Evolutionary conservation across 2,888 invertebrate genomes (phyloP).

Genomic region (Lordiphosa andalusiaca): DNA sequence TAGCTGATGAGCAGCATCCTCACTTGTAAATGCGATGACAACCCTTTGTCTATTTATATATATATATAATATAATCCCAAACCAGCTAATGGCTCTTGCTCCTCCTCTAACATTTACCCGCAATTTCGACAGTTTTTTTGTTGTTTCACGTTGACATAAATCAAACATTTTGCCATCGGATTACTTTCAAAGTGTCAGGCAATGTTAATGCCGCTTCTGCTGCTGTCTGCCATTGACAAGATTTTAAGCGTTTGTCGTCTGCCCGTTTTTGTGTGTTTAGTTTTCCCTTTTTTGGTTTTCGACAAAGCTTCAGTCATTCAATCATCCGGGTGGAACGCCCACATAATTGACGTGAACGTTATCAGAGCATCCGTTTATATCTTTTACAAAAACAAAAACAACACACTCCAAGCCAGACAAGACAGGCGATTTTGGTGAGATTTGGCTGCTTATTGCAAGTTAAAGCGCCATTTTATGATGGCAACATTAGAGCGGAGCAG

Average conservation of each 20-base stretch:
- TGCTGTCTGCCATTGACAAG: conserved; percentile 41
- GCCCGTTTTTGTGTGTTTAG: conserved; percentile 34
- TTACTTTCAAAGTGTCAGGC: conserved; percentile 56
- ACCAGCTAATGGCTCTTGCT: too few species aligned
- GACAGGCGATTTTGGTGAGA: conserved; percentile 24
- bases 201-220: conserved; percentile 17
- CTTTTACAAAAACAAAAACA: conserved; percentile 33
- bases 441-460: conserved; percentile 55
- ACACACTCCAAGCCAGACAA: conserved; percentile 12
- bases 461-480: conserved; percentile 44
- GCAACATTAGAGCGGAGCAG: conserved; percentile 10
- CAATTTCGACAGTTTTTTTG: conserved; percentile 11
- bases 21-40: too few species aligned
- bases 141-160: conserved; percentile 59
- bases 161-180: conserved; percentile 57
- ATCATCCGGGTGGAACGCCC: conserved; percentile 41
- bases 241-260: conserved; percentile 35
- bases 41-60: too few species aligned
- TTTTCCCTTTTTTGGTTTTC: conserved; percentile 30
- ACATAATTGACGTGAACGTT: conserved; percentile 58
- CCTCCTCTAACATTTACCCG: too few species aligned
- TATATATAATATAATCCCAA: too few species aligned
- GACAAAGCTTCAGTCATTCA: conserved; percentile 42
- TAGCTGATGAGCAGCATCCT: too few species aligned
- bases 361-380: conserved; percentile 39